Evolutionary conservation across 2,888 invertebrate genomes (phyloP), one percentile per base, ranked within the genome.

Genomic region (Lithophane ornitopus): DNA sequence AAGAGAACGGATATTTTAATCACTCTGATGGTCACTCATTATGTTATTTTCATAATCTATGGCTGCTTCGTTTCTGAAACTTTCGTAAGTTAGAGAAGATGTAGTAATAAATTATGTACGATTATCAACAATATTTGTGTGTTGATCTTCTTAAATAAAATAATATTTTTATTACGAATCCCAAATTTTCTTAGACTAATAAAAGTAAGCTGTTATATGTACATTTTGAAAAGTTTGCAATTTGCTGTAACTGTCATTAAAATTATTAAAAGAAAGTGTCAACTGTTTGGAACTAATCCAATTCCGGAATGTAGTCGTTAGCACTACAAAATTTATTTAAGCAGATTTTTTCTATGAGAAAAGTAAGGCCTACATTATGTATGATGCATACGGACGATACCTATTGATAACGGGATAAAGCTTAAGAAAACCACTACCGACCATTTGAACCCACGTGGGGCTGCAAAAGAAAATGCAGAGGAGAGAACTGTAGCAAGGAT

Each of bases 251-350:
- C 11, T 76, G 34, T 44, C n/a, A 52, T 58, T 46, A 14, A 66
- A 66, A 66, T 22, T 54, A 52, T 59, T 46, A 52, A n/a, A 58
- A 44, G 44, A 46, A 72, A 80, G 26, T 74, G 75, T 81, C 74
- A 73, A 34, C 26, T 28, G n/a, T 28, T 75, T 81, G 79, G 79
- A 74, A 41, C 46, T 46, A 46, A 46, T 69, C 82, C 79, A 79
- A 79, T 71, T 65, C 28, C 34, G 56, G 22, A 79, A 46, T 59
- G 41, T 77, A n/a, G 49, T 59, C 8, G 41, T 78, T 26, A 59
- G 9, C 34, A 59, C 16, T 34, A 58, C 22, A 26, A 71, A 58
- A 19, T 14, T n/a, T 0, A 58, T 49, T 46, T 22, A 11, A 9
- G 19, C 14, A 69, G n/a, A 19, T 71, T 14, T 41, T 54, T 54